Base-by-base conservation (phyloP, 2,113 vertebrate genomes). In the Gymnogyps californianus region DNA sequence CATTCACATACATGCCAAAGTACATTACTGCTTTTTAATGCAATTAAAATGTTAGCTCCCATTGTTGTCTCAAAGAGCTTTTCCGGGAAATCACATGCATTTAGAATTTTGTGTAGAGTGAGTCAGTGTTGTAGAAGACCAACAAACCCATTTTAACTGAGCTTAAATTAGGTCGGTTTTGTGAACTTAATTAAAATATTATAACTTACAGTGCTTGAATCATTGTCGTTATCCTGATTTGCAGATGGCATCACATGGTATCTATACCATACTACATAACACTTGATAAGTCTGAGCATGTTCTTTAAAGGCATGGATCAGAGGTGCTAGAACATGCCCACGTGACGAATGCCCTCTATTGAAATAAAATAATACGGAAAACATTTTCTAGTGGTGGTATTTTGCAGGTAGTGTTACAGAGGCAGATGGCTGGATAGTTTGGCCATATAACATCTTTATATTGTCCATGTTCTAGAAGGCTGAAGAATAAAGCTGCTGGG, bases 121-220 rank as follows among this genome's bases (percentile, higher is more conserved):
- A 94, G 47, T 92, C 91, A 89, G 59, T 89, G 55, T 78, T 70
- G 38, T 57, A 96, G 40, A 78, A 92, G 49, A 86, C n/a, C 47
- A 83, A 72, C 13, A 74, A 80, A 54, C 22, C 10, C 32, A 42
- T 95, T 95, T 84, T 93, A 95, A 92, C 64, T 20, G 57, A 78
- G 42, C 32, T 91, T 89, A 92, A 86, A 88, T 94, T 82, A 85
- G 85, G 61, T 57, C 1, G 8, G 4, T 76, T 96, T 76, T 89
- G 65, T 91, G 91, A 81, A 78, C 21, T 51, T 79, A 91, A 90
- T 93, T 78, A 82, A 95, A 94, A 85, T 89, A 67, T 28, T 93
- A 6, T 65, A 82, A 87, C 52, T 82, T 90, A 13, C 7, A 51
- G 74, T 94, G 26, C 36, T 52, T 85, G 70, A 67, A 84, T 94